A percentile compares a stretch with the other conserved stretches of the same genome.
Conservation (phyloP, 1,140 invertebrate genomes). For the Asbolus verrucosus region DNA sequence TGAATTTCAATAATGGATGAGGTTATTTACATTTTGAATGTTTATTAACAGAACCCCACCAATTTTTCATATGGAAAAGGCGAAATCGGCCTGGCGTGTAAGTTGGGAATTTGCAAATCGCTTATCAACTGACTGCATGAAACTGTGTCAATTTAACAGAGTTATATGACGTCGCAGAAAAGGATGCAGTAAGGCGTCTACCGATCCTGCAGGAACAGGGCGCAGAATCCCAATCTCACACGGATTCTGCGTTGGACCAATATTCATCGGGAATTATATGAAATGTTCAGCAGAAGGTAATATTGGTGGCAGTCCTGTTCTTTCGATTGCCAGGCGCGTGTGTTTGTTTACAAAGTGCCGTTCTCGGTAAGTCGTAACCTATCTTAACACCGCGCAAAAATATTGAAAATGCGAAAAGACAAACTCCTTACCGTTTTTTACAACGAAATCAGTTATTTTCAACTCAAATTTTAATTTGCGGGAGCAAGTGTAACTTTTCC, state of each 20-base stretch:
- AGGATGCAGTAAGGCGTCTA: slow-evolving; percentile 38
- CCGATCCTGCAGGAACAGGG: slow-evolving; percentile 39
- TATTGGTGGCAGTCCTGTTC: slow-evolving; percentile 40
- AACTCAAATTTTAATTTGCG: slow-evolving; percentile 9
- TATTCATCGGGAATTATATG: slow-evolving; percentile 42
- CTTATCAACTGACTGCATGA: slow-evolving; percentile 3
- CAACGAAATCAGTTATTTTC: not conserved
- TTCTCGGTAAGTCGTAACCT: slow-evolving; percentile 31
- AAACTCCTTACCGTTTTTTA: not conserved
- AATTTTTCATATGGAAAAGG: slow-evolving; percentile 3
- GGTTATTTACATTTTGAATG: slow-evolving; percentile 25
- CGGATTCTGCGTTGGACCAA: slow-evolving; percentile 53
- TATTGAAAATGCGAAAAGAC: slow-evolving; percentile 7
- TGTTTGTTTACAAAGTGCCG: slow-evolving; percentile 21
- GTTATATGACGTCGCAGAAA: slow-evolving; percentile 25
- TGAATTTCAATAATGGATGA: slow-evolving; percentile 33
- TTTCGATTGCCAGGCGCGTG: not conserved
- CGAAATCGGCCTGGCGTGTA: not conserved
- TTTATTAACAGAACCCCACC: slow-evolving; percentile 9
- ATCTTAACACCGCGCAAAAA: slow-evolving; percentile 10
- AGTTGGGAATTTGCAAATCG: slow-evolving; percentile 3
- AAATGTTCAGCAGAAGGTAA: slow-evolving; percentile 40
- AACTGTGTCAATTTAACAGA: slow-evolving; percentile 30
- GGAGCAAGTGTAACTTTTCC: too few species aligned
- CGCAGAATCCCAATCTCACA: slow-evolving; percentile 48